Base-by-base conservation (phyloP, 2,113 vertebrate genomes). In the Gobius niger region DNA sequence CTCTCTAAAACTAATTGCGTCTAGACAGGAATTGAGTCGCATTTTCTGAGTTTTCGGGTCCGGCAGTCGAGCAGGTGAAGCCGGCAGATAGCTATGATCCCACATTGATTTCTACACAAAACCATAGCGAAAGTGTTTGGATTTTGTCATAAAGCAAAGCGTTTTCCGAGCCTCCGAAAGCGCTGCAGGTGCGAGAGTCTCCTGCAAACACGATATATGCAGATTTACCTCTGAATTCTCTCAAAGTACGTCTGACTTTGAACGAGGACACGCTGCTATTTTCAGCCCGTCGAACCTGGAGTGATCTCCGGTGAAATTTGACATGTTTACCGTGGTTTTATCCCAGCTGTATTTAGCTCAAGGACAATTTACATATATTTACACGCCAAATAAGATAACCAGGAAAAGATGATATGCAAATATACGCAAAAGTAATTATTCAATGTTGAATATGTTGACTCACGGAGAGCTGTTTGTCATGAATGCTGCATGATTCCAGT, bases 351-450 rank as follows among this genome's bases (percentile, higher is more conserved):
- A 75, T 73, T 78, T 80, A 75, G 50, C 66, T 73, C 65, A 9
- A 8, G 51, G 73, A 15, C 73, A 41, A 85, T 85, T 85, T 72
- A 19, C 77, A 87, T 84, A 72, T 0, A 85, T 87, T 72, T 79
- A 53, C 79, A 82, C 87, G 47, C 69, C 62, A 73, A 87, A 76
- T 84, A 53, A 70, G 75, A 72, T 64, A 67, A 46, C 65, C 56
- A 82, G 59, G 65, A 53, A 50, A 74, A 70, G 15, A 67, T 46
- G 54, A 57, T 72, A 82, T 80, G 77, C 53, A 82, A 83, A 80
- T 83, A 59, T n/a, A 9, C 47, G n/a, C 19, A 62, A 76, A 67
- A 63, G 42, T 49, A 76, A 76, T 76, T 63, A 85, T 69, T 76
- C 53, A 61, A 71, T 76, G 63, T 77, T 68, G 24, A 24, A 65